Evolutionary conservation across 2,888 invertebrate genomes (phyloP).

Genomic region (Eustalomyia histrio): DNA sequence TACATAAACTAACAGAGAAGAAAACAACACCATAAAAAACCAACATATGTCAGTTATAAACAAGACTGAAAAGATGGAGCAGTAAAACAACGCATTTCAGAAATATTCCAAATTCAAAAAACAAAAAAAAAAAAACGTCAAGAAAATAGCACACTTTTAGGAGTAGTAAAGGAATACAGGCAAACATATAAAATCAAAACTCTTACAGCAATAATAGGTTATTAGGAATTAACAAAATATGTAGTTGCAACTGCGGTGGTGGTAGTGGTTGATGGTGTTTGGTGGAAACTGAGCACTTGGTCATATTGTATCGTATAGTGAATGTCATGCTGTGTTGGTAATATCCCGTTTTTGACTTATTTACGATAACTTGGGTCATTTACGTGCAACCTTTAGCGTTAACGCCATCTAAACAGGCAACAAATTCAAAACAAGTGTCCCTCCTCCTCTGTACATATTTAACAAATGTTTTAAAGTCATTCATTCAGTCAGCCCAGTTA

Average conservation of each 20-base stretch:
- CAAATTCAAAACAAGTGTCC: conserved; percentile 10
- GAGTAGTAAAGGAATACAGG: conserved; percentile 19
- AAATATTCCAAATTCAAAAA: conserved; percentile 5
- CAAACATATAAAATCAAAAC: background rate
- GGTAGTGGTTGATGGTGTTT: conserved; percentile 25
- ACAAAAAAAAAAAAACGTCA: background rate
- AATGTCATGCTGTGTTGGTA: conserved; percentile 75
- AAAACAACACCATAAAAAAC: background rate
- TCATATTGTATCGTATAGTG: conserved; percentile 13
- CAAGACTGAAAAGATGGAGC: conserved; percentile 1
- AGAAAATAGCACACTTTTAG: conserved; percentile 59
- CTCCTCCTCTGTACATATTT: conserved; percentile 16
- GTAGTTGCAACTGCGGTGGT: conserved; percentile 13
- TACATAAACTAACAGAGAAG: conserved; percentile 67
- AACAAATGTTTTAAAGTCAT: background rate
- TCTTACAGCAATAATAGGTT: conserved; percentile 14
- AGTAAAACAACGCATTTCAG: background rate
- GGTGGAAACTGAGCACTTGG: conserved; percentile 28
- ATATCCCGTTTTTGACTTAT: conserved; percentile 79
- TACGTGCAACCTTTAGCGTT: conserved; percentile 77
- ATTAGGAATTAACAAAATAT: conserved; percentile 23
- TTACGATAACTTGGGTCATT: conserved; percentile 79
- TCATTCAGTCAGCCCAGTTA: background rate
- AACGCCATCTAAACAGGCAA: conserved; percentile 74
- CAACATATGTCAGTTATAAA: conserved; percentile 19